Base-by-base conservation (phyloP, 2,797 vertebrate genomes). In the Sciurus vulgaris region DNA sequence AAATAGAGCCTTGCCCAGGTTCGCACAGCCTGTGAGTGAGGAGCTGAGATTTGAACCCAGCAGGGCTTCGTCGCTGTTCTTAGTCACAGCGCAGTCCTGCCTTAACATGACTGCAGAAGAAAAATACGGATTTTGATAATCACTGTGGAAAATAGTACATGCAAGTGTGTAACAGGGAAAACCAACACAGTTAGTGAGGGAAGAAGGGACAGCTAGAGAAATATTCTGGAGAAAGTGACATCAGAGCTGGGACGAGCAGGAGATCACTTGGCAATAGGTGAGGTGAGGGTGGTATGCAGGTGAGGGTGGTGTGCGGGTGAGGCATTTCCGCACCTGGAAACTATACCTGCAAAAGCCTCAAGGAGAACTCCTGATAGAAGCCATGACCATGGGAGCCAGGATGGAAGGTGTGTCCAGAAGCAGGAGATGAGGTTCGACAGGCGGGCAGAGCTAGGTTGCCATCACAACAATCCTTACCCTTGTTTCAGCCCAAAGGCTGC, bases 371-470 rank as follows among this genome's bases (percentile, higher is more conserved):
- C 63, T 65, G 7, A 6, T 18, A 38, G 49, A 84, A 82, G 65
- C 33, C 1, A 1, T 2, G 26, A 14, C 10, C 3, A 4, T 49
- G 63, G 9, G 17, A 0, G 28, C 8, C 4, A 13, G 38, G 7
- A 33, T 6, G 13, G 7, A 22, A 4, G 9, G 33, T n/a, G 1
- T 14, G 7, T 54, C 17, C 0, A 38, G 56, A 73, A 28, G 44
- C 17, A 1, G 2, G 69, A 51, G 28, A 6, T 2, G 59, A 83
- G 38, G 8, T 22, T 20, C 65, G 5, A 61, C 13, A 30, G 11
- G 35, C 7, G 44, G 69, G 56, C 9, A 20, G 38, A 14, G 1
- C 20, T 69, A 5, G 38, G 26, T 30, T 30, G 20, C 94, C 69
- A 38, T 8, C 35, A 70, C 33, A 41, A 20, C 10, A 28, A 83